Percentiles rank a stretch among this genome's conserved stretches.
These are phyloP conservation scores for Drosophila yooni DNA, from an alignment of 2,888 invertebrate genomes.

Conservation along the genomic window DNA sequence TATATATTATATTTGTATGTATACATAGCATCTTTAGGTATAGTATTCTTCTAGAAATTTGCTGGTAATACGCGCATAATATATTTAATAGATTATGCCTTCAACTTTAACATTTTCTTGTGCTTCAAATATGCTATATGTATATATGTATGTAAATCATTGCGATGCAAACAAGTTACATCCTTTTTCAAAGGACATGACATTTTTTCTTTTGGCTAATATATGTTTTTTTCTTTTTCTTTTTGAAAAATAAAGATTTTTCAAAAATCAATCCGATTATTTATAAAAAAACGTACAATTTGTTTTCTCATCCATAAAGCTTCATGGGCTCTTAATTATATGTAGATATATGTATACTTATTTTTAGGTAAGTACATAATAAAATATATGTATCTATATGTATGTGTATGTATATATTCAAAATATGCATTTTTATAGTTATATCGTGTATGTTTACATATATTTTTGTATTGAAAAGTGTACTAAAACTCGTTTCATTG, in stretches of 20 bases:
- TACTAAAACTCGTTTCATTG: constrained; percentile 63
- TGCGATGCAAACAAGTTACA: constrained; percentile 9
- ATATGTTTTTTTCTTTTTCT: neutral
- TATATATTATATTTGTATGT: constrained; percentile 28
- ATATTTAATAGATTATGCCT: constrained; percentile 30
- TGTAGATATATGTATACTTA: constrained; percentile 21
- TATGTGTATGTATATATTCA: constrained; percentile 49
- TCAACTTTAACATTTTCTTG: constrained; percentile 26
- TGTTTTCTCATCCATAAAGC: constrained; percentile 56
- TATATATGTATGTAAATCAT: constrained; percentile 8
- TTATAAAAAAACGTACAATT: constrained; percentile 16
- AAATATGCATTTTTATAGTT: constrained; percentile 35
- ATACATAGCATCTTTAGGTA: constrained; percentile 61
- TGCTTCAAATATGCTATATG: constrained; percentile 18
- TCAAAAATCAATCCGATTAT: constrained; percentile 15
- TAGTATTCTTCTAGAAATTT: constrained; percentile 49
- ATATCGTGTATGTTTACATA: constrained; percentile 33
- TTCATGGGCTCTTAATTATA: constrained; percentile 50
- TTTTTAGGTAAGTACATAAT: constrained; percentile 57
- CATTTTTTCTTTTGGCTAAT: constrained; percentile 23
- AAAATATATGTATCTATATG: constrained; percentile 47
- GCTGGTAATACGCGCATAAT: constrained; percentile 45
- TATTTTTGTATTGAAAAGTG: constrained; percentile 51
- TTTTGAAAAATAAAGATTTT: neutral
- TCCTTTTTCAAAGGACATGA: constrained; percentile 7